Base-by-base conservation (phyloP, 2,797 vertebrate genomes). In the Arnoldichthys spilopterus region DNA sequence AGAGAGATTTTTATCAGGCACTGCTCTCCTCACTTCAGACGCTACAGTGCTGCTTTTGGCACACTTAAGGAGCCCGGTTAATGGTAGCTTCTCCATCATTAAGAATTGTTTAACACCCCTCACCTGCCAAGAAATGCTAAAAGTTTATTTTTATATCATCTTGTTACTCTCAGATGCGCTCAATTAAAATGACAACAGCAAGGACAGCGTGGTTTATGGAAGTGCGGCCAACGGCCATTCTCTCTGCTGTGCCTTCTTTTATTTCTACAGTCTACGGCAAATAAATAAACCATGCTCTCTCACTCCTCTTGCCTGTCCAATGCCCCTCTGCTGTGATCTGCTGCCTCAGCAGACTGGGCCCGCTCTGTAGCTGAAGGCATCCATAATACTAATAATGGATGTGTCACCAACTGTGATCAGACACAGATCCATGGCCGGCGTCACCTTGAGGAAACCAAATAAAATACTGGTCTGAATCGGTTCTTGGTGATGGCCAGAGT, bases 341-440 rank as follows among this genome's bases (percentile, higher is more conserved):
- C 81, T 82, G 75, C 64, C 78, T 84, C 78, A 77, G 78, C 71
- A 58, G 70, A 68, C n/a, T 49, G 76, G 76, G 75, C 78, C 58
- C 37, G 20, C 66, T 72, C 71, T 80, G 56, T 73, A 54, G 26
- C 49, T 74, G 63, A 78, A 61, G 77, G 74, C 84, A 85, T 89
- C 84, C 82, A 87, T 89, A 88, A 86, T 53, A 71, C 82, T 74
- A 78, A 76, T 84, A 79, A 82, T 69, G 69, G 69, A 81, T 80
- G 68, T 71, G 66, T 74, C 77, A 69, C 77, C 47, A 32, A 47
- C 26, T 73, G 63, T 78, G 45, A 80, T 79, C 80, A 66, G 70
- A 79, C 64, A 74, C 81, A 81, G 74, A 81, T 84, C 81, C 82
- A 61, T 72, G 79, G 80, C 85, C 80, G 66, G 64, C 40, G 78